A percentile compares a stretch with the other conserved stretches of the same genome.
Conservation (phyloP, 2,113 vertebrate species). For the Gymnorhina tibicen region DNA sequence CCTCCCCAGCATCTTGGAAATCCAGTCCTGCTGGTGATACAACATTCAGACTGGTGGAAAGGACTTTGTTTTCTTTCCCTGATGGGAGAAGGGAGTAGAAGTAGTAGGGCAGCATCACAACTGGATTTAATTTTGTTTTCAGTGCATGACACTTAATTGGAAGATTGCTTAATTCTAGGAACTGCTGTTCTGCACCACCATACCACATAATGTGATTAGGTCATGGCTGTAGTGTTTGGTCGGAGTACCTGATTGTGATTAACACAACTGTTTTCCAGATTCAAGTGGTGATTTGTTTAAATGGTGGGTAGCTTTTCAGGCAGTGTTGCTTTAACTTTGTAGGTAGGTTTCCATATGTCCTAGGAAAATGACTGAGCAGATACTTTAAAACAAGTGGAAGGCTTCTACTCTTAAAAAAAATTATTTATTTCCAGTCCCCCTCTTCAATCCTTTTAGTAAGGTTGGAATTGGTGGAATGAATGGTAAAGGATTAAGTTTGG, state of each 20-base stretch:
- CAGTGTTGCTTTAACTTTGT: neutral
- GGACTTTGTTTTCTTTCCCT: neutral
- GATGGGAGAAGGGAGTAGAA: neutral
- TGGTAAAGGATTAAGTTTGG: neutral
- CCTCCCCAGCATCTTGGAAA: neutral
- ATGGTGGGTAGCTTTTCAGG: neutral
- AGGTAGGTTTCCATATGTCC: neutral
- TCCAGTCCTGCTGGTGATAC: neutral
- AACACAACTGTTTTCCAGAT: neutral
- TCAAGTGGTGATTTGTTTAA: neutral
- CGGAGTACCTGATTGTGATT: neutral
- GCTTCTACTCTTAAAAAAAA: neutral
- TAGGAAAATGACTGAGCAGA: neutral
- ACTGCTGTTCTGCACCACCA: slow-evolving; percentile 1
- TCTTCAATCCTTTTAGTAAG: neutral
- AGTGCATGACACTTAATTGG: slow-evolving; percentile 34
- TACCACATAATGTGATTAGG: slow-evolving; percentile 40
- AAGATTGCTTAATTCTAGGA: slow-evolving; percentile 52
- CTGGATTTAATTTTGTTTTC: slow-evolving; percentile 47
- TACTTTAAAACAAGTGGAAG: neutral
- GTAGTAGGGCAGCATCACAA: neutral
- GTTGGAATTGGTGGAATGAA: neutral
- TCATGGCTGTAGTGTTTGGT: slow-evolving; percentile 9
- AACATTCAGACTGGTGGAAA: neutral
- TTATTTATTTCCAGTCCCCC: neutral